Evolutionary conservation across 2,113 vertebrate genomes (phyloP).

Genomic region (Spea bombifrons): DNA sequence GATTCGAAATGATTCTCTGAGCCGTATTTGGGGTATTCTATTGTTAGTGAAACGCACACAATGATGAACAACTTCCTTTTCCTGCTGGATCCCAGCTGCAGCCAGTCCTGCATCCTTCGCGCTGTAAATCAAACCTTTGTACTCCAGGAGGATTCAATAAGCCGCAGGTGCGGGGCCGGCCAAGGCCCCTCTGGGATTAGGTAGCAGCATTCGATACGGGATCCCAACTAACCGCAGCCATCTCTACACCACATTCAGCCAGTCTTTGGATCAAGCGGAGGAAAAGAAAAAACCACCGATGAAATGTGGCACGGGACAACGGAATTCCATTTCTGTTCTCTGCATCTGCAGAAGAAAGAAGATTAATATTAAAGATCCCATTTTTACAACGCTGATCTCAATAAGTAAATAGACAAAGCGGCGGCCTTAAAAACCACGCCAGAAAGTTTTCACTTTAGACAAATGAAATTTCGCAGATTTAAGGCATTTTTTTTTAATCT

Average conservation of each 20-base stretch:
- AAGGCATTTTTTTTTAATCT: no score
- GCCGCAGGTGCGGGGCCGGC: conserved; percentile 88
- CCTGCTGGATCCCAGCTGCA: conserved; percentile 91
- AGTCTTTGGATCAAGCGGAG: conserved; percentile 71
- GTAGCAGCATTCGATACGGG: conserved; percentile 84
- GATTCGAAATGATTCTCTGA: conserved; percentile 74
- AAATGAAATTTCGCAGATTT: no score
- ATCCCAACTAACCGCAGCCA: conserved; percentile 74
- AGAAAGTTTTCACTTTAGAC: no score
- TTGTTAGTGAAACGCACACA: conserved; percentile 83
- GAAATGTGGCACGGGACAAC: conserved; percentile 90
- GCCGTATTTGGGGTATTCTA: conserved; percentile 73
- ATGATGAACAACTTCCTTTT: conserved; percentile 99
- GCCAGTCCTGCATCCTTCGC: conserved; percentile 75
- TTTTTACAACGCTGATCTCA: conserved; percentile 93
- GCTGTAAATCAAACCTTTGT: conserved; percentile 95
- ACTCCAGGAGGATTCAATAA: conserved; percentile 93
- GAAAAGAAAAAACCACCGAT: conserved; percentile 83
- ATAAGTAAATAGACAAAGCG: conserved; percentile 56
- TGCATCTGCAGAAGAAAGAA: conserved; percentile 92
- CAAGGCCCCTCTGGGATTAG: conserved; percentile 80
- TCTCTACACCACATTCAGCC: conserved; percentile 74
- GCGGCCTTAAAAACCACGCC: background rate
- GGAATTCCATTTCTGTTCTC: conserved; percentile 88
- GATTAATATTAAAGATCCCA: conserved; percentile 73